Base-by-base conservation (phyloP, 92 coral and sea anemone genomes). In the Porites lobata region DNA sequence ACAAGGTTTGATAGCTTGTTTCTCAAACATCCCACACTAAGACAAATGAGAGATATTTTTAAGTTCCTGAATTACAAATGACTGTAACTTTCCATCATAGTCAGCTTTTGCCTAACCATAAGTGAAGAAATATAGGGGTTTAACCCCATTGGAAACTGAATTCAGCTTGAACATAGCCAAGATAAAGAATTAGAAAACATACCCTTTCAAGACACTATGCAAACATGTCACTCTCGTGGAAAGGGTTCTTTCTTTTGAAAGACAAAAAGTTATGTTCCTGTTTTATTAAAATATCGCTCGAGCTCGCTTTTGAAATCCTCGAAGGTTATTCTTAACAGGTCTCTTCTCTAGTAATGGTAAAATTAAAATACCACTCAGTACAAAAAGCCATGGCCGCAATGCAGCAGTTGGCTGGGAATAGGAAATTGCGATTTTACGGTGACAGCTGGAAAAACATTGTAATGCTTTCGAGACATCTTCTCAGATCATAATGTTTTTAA, bases 391-490 rank as follows among this genome's bases (percentile, higher is more conserved):
- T 59, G 51, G 3, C 50, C 54, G 70, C 63, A n/a, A 84, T 61
- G 6, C 47, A 38, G 20, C 17, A n/a, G 52, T 51, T 24, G 15
- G 10, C 18, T 50, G 67, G 10, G 80, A 7, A 68, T 64, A 90
- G 87, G 85, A 90, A 86, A 86, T 90, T 86, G 90, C 90, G 58
- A 81, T 88, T 74, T 90, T 73, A 67, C 79, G 24, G 75, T 47
- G 77, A 69, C 93, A 90, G 91, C 93, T 90, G 91, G 56, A n/a
- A 86, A 80, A 90, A 90, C 93, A 86, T 59, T 13, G 58, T 76
- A 70, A 75, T 90, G 79, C 81, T 76, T 32, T 54, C 72, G 71
- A 83, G 87, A 83, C 79, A 50, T 72, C 79, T 83, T 80, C 83
- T 71, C 50, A 26, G 88, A 29, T 75, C 83, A 74, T 78, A 66